Percentiles rank a stretch among this genome's conserved stretches.
Evolutionary conservation across 2,113 vertebrate genomes (phyloP).

Genomic region (Silurus glanis): DNA sequence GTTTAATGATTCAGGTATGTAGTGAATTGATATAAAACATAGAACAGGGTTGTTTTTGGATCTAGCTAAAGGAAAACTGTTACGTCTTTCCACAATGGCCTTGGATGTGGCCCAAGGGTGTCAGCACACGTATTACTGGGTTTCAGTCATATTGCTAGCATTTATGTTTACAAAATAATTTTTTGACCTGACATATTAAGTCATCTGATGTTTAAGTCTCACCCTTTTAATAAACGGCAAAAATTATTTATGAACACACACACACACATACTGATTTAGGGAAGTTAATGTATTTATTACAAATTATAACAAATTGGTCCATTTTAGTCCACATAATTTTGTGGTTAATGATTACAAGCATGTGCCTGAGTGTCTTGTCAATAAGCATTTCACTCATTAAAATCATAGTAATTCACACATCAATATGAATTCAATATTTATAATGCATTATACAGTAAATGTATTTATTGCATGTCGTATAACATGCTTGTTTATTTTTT

Average conservation of each 20-base stretch:
- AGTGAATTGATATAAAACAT: conserved; percentile 29
- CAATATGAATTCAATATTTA: not conserved
- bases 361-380: not conserved
- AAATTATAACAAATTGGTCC: not conserved
- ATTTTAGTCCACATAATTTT: not conserved
- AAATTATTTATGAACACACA: not conserved
- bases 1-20: conserved; percentile 32
- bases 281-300: not conserved
- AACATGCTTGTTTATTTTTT: not conserved
- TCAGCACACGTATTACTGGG: not conserved
- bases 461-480: not conserved
- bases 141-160: conserved; percentile 2
- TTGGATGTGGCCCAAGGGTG: conserved; percentile 9
- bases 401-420: too few relatives aligned
- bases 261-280: not conserved
- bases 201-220: not conserved
- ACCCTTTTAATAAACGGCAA: not conserved
- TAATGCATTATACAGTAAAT: not conserved
- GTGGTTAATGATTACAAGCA: not conserved
- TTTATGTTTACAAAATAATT: conserved; percentile 26
- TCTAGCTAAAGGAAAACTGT: conserved; percentile 27
- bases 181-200: not conserved
- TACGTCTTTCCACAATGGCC: conserved; percentile 35
- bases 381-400: not conserved
- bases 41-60: conserved; percentile 44